Conservation (phyloP, 2,888 invertebrate genomes). For the Cepaea hortensis region DNA sequence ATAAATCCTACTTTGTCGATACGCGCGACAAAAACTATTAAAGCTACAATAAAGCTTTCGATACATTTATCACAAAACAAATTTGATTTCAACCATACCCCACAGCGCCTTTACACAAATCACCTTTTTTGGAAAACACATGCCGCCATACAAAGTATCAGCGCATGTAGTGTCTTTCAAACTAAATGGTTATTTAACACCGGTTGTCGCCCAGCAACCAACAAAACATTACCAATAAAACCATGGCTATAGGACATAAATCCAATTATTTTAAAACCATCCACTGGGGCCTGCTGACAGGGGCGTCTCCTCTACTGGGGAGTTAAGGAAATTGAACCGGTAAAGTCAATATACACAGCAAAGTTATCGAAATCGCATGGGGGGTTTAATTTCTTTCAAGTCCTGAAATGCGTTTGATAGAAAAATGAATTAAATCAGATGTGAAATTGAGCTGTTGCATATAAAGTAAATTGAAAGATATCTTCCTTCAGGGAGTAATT, state of each 20-base stretch:
- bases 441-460: slow-evolving; percentile 27
- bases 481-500: not conserved
- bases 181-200: slow-evolving; percentile 13
- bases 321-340: slow-evolving; percentile 22
- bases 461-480: not conserved
- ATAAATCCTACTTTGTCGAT: no score
- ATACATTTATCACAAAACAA: no score
- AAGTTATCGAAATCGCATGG: not conserved
- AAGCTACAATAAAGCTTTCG: no score
- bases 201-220: not conserved
- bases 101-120: no score
- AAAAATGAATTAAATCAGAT: slow-evolving; percentile 12
- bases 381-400: slow-evolving; percentile 29
- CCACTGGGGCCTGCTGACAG: not conserved
- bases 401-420: not conserved
- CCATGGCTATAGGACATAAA: not conserved
- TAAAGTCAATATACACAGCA: slow-evolving; percentile 24
- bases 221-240: slow-evolving; percentile 9
- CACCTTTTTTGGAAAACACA: no score
- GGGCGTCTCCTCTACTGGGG: not conserved
- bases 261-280: slow-evolving; percentile 3
- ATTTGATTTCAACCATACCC: no score
- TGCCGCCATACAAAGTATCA: not conserved
- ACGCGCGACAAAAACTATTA: no score
- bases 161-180: not conserved